Evolutionary conservation across 2,888 invertebrate species (phyloP), one percentile per base, ranked within the genome.

Genomic region (Apomyelois bistriatella): DNA sequence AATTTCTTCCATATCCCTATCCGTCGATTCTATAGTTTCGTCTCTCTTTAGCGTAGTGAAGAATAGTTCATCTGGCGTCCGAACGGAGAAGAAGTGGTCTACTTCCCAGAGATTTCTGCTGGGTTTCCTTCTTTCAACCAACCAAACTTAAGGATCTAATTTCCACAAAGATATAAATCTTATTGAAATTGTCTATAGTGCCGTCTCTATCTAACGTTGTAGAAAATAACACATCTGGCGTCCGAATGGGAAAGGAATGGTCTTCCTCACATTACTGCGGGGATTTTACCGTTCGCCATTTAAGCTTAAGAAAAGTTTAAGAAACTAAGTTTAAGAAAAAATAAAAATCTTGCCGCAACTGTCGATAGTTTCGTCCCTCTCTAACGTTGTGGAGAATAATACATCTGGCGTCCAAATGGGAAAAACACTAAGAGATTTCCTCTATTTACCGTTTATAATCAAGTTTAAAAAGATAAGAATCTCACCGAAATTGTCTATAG

Each of bases 21-120:
- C n/a, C n/a, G n/a, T n/a, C n/a, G n/a, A n/a, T n/a, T 97, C 96
- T 22, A 95, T 90, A 67, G 95, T 94, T 78, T 97, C 96, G 58
- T 96, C 96, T 81, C 94, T 94, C 76, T 97, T 97, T 53, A 96
- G 78, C 53, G 94, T 93, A 0, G 95, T 94, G 4, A 94, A 93
- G 77, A 97, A 97, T 0, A 97, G 82, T 0, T 94, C 89, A 57
- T 91, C 87, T 0, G 85, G 85, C 0, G 86, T 85, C 13, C 91
- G 64, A 0, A 85, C 65, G 0, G 85, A 73, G 64, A 84, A 88
- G 0, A 92, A 91, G 61, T 93, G 92, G 68, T 94, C 94, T 8
- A 94, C 93, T 52, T 94, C 90, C 96, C 97, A 97, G 0, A 95
- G 94, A 0, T 94, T 94, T 15, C 93, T 93, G 60, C 94, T 92